Base-by-base conservation (phyloP, 2,888 invertebrate species). In the Chelonus formosanus region DNA sequence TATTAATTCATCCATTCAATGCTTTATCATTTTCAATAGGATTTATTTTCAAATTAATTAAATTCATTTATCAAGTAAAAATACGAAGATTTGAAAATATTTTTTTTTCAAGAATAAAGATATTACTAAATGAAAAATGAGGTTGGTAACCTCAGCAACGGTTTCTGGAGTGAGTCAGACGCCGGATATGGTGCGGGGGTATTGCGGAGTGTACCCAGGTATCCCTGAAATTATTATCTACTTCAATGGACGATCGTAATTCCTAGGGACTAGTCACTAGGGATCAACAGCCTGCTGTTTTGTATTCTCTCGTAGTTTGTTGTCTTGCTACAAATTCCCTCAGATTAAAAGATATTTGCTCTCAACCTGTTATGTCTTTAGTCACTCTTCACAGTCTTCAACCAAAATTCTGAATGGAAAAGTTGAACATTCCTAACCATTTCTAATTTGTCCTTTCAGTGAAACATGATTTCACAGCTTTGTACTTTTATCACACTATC, bases 61-160 rank as follows among this genome's bases (percentile, higher is more conserved):
- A 20, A 20, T 20, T 20, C 20, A 20, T 20, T 20, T 20, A 20
- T 20, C 20, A 20, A 20, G 20, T 20, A 20, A 20, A 20, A 20
- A 48, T 10, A 48, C 48, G 31, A 20, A 31, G 5, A 48, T 48
- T 48, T 48, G 48, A 48, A 6, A 48, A 48, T 5, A 20, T 20
- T 48, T 48, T 20, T 48, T 48, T 48, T 48, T 10, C 20, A 10
- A 48, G 48, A 40, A 10, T 20, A 20, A 20, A 20, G 20, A 20
- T 20, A 20, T 20, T 20, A 20, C 20, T 20, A 20, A 20, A 48
- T 57, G 47, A 56, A 57, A 35, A 63, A 56, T 56, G 48, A 63
- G 63, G 56, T 50, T 56, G 50, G 40, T 50, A 63, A 63, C 56
- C 63, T 55, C 63, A 52, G 32, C 52, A 52, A 63, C 63, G 36